Base-by-base conservation (phyloP, 2,113 vertebrate genomes). In the Oryzias celebensis region DNA sequence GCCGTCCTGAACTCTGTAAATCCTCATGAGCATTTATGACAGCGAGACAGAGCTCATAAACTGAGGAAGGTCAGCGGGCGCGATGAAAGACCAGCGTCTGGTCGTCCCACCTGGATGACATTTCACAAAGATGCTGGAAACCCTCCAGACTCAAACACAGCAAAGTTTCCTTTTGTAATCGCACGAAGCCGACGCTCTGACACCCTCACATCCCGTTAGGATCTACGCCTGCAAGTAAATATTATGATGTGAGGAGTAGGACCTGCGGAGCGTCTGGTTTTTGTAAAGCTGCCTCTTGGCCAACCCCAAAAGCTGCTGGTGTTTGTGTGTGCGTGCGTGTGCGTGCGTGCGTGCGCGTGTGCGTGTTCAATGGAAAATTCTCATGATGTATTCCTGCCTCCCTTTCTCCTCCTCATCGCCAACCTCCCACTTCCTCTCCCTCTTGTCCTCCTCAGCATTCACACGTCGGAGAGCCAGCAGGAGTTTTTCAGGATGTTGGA, bases 401-500 rank as follows among this genome's bases (percentile, higher is more conserved):
- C 72, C 84, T 77, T 64, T 72, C 77, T 81, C 63, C 67, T 68
- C 49, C 65, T 81, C 65, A 62, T 82, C 71, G 67, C 61, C 58
- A 74, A 52, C 66, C 43, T 69, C 77, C 58, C 48, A 68, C 78
- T 80, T 78, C 80, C 82, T 94, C 92, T 68, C 67, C 36, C 45
- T 58, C 43, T 12, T 75, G 71, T 92, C 44, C 28, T 58, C 47
- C 52, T 77, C 91, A 98, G 96, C 88, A 97, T 99, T 92, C 97
- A 98, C 91, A 96, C 95, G 84, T 99, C 97, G 63, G 97, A 99
- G 92, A 99, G 97, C 93, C 97, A 98, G 88, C 96, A 98, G 86
- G 97, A 99, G 86, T 99, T 99, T 90, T 99, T 99, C 93, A 94
- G 95, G 89, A 96, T 99, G 96, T 92, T 99, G 87, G 97, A 99